Evolutionary conservation across 92 coral and sea anemone genomes (phyloP).

Genomic region (Palythoa heliodiscus): DNA sequence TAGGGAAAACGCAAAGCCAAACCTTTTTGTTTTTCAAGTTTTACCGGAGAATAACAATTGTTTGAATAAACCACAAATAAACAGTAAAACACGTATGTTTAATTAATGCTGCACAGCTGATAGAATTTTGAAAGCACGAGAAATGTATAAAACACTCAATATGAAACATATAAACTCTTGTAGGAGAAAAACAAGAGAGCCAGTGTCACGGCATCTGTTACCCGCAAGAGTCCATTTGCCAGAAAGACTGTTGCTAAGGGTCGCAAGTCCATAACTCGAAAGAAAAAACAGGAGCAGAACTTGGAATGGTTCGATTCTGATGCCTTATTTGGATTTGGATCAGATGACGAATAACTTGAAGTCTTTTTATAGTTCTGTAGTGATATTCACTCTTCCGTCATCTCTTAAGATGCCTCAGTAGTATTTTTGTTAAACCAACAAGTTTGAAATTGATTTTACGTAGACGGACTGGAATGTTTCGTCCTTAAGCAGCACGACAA

Average conservation of each 20-base stretch:
- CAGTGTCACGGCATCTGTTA: conserved; percentile 17
- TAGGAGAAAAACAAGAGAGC: conserved; percentile 44
- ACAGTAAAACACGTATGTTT: too few relatives aligned
- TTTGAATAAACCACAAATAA: too few relatives aligned
- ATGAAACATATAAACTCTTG: not conserved
- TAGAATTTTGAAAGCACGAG: not conserved
- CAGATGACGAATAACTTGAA: conserved; percentile 56
- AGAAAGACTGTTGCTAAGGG: conserved; percentile 70
- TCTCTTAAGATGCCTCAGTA: too few relatives aligned
- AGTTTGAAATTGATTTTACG: too few relatives aligned
- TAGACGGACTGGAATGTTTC: too few relatives aligned
- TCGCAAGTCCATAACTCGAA: conserved; percentile 59
- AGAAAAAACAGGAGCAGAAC: conserved; percentile 62
- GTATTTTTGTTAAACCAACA: too few relatives aligned
- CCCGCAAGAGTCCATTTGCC: conserved; percentile 81
- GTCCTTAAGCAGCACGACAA: too few relatives aligned
- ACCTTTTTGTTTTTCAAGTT: too few relatives aligned
- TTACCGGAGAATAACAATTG: too few relatives aligned
- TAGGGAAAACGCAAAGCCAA: too few relatives aligned
- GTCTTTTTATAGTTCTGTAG: not conserved
- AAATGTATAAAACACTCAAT: not conserved
- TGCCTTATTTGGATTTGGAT: conserved; percentile 84
- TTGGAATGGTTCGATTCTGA: conserved; percentile 96
- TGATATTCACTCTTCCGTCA: too few relatives aligned
- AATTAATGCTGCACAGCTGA: too few relatives aligned